Conservation (phyloP, 1,140 invertebrate species). For the Paraescarpia echinospica region DNA sequence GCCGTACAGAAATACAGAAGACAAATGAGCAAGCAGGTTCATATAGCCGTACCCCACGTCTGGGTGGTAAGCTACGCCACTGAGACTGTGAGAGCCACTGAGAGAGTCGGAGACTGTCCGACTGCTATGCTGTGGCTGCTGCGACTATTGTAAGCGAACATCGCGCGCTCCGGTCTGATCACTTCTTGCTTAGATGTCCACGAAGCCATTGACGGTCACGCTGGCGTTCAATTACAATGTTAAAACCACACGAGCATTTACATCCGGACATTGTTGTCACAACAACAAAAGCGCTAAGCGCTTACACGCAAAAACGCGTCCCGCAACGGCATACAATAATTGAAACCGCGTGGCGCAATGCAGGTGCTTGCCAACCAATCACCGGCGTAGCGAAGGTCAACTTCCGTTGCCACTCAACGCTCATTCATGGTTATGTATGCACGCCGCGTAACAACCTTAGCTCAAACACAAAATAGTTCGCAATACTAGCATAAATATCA, state of each 20-base stretch:
- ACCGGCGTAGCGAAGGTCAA: conserved; percentile 3
- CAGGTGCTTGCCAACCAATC: conserved; percentile 3
- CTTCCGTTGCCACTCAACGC: conserved; percentile 3
- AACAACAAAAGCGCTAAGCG: conserved; percentile 1
- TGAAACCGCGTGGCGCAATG: conserved; percentile 3
- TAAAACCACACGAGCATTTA: neutral
- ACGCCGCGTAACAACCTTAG: neutral
- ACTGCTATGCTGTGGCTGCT: neutral
- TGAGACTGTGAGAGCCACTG: too few relatives aligned
- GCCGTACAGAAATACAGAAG: neutral
- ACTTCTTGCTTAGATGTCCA: neutral
- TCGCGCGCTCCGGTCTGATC: neutral
- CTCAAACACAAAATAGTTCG: neutral
- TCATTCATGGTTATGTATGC: conserved; percentile 1
- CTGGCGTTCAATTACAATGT: neutral
- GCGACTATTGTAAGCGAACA: neutral
- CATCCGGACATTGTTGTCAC: conserved; percentile 3
- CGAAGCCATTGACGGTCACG: neutral
- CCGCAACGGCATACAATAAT: neutral
- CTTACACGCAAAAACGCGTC: neutral
- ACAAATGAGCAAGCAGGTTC: neutral
- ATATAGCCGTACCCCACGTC: neutral
- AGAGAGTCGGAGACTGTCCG: too few relatives aligned
- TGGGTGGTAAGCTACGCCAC: too few relatives aligned
- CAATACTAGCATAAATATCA: conserved; percentile 1